Evolutionary conservation across 2,888 invertebrate genomes (phyloP).

Genomic region (Carpatolechia fugitivella): DNA sequence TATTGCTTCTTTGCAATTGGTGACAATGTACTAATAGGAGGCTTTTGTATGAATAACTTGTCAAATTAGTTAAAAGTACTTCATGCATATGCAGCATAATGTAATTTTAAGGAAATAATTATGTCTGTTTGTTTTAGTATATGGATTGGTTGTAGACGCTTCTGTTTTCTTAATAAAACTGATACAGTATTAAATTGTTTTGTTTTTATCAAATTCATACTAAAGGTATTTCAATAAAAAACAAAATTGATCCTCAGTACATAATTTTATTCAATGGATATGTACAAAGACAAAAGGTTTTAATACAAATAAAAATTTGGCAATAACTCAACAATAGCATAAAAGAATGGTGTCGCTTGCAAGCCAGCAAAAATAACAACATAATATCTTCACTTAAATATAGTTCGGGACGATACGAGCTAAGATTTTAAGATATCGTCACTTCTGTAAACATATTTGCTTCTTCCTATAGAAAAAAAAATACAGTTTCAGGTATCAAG

Average conservation of each 20-base stretch:
- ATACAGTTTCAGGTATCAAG: background rate
- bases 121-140: constrained; percentile 34
- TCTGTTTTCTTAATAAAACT: constrained; percentile 45
- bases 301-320: constrained; percentile 74
- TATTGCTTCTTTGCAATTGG: constrained; percentile 19
- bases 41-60: background rate
- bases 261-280: constrained; percentile 76
- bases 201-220: constrained; percentile 16
- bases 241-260: constrained; percentile 54
- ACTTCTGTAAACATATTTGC: background rate
- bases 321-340: constrained; percentile 73
- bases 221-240: constrained; percentile 37
- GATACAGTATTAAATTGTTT: constrained; percentile 25
- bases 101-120: constrained; percentile 37
- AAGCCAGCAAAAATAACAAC: constrained; percentile 66
- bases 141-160: constrained; percentile 34
- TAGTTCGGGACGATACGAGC: constrained; percentile 46
- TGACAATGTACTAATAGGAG: constrained; percentile 22
- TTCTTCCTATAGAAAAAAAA: background rate
- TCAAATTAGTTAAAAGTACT: background rate
- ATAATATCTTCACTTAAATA: constrained; percentile 58
- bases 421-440: constrained; percentile 7
- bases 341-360: constrained; percentile 55
- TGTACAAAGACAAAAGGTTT: constrained; percentile 73
- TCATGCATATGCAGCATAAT: background rate